Conservation (phyloP, 2,888 invertebrate genomes). For the Cantharis nigra region DNA sequence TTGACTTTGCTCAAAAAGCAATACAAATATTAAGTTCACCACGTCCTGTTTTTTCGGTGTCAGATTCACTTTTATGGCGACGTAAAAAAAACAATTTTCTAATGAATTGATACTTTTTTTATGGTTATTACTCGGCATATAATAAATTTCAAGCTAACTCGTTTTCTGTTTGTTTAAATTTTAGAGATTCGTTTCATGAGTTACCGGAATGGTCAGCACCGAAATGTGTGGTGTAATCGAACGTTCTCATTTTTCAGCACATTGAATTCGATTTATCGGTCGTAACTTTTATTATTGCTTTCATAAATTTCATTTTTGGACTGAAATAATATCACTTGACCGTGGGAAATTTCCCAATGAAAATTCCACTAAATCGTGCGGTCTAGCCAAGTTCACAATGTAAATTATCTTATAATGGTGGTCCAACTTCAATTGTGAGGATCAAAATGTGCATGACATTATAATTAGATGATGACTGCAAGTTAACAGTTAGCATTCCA, state of each 20-base stretch:
- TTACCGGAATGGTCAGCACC: neutral
- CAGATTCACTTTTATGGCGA: neutral
- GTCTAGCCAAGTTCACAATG: neutral
- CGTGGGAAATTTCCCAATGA: neutral
- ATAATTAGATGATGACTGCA: neutral
- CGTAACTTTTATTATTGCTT: neutral
- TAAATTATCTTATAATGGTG: neutral
- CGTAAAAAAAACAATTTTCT: neutral
- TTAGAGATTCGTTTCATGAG: neutral
- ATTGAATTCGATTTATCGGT: neutral
- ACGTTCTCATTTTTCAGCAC: neutral
- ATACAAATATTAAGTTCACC: neutral
- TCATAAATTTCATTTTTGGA: neutral
- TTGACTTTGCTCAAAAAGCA: neutral
- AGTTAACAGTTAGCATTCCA: neutral
- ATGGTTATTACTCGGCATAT: neutral
- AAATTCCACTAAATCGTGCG: neutral
- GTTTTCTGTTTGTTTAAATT: neutral
- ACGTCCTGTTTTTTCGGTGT: neutral
- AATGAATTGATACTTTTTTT: neutral
- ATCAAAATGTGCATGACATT: neutral
- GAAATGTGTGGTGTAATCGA: neutral
- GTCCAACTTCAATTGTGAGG: neutral
- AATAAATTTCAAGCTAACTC: neutral
- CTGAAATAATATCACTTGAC: neutral